These are phyloP conservation scores for Thomomys bottae DNA, from an alignment of 2,113 vertebrate genomes.

Conservation along the genomic window DNA sequence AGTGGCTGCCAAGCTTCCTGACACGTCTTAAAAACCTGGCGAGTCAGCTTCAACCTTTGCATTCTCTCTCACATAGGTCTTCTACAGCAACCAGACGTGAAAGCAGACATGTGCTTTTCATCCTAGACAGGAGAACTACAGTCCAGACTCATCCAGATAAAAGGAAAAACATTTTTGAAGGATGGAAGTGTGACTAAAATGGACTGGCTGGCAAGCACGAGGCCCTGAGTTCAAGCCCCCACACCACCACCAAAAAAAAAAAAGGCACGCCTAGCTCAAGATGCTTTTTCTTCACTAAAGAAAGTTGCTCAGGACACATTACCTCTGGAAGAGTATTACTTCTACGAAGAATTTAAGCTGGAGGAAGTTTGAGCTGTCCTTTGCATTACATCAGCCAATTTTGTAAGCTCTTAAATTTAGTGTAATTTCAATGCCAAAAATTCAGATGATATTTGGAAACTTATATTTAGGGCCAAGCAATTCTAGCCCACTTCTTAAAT, in stretches of 20 bases:
- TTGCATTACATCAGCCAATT: constrained; percentile 48
- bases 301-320: constrained; percentile 37
- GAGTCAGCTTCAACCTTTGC: too few relatives aligned
- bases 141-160: too few relatives aligned
- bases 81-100: too few relatives aligned
- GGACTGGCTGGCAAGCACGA: too few relatives aligned
- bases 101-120: too few relatives aligned
- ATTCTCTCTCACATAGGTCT: too few relatives aligned
- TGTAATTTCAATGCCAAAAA: constrained; percentile 61
- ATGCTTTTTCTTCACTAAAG: background rate
- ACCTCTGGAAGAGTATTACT: constrained; percentile 25
- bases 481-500: constrained; percentile 63
- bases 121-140: too few relatives aligned
- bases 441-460: constrained; percentile 64
- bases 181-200: too few relatives aligned
- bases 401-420: constrained; percentile 46
- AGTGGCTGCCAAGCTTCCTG: too few relatives aligned
- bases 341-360: constrained; percentile 25
- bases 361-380: constrained; percentile 40
- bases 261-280: constrained; percentile 23
- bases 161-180: too few relatives aligned
- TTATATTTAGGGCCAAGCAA: constrained; percentile 64
- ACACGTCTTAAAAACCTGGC: too few relatives aligned
- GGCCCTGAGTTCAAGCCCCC: too few relatives aligned
- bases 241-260: background rate